These are phyloP conservation scores for Noctua pronuba DNA, from an alignment of 2,888 invertebrate species.

Conservation along the genomic window DNA sequence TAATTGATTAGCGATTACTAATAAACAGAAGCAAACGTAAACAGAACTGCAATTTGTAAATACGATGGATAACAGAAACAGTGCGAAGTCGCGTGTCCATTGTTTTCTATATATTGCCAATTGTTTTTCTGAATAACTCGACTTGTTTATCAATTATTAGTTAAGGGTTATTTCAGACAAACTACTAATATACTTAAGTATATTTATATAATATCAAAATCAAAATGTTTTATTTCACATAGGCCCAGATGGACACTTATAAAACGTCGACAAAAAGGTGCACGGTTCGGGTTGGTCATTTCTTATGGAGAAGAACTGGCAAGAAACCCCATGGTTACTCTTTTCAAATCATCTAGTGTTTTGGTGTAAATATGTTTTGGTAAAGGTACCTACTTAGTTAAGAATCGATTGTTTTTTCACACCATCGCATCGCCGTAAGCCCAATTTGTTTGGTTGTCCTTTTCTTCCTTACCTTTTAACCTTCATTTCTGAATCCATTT, in stretches of 20 bases:
- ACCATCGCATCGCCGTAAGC: neutral
- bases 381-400: neutral
- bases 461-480: neutral
- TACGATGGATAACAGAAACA: slow-evolving; percentile 24
- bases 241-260: too few species aligned
- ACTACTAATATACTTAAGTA: neutral
- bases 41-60: slow-evolving; percentile 11
- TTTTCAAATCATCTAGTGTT: too few species aligned
- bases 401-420: neutral
- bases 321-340: too few species aligned
- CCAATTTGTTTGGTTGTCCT: neutral
- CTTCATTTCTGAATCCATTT: neutral
- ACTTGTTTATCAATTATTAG: neutral
- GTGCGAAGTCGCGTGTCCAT: slow-evolving; percentile 28
- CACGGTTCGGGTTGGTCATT: too few species aligned
- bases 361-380: too few species aligned
- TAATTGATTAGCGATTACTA: slow-evolving; percentile 3
- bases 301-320: too few species aligned
- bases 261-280: too few species aligned
- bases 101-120: slow-evolving; percentile 41
- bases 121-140: slow-evolving; percentile 18
- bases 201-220: too few species aligned
- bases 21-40: slow-evolving; percentile 16
- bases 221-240: too few species aligned
- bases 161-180: neutral